Evolutionary conservation across 2,797 vertebrate genomes (phyloP).

Genomic region (Tamandua tetradactyla): DNA sequence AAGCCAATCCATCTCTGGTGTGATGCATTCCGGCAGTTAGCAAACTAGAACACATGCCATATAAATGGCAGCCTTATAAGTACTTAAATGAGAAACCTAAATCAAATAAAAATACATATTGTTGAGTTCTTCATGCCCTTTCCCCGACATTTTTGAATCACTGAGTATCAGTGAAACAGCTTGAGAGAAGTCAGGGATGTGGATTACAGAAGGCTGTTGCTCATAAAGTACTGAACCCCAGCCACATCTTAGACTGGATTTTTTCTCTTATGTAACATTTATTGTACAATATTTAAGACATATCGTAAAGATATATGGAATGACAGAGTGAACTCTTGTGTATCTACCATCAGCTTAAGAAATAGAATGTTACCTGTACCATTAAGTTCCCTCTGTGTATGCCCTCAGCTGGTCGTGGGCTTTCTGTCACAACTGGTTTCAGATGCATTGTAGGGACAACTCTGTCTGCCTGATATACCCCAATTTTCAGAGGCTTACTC

Average conservation of each 20-base stretch:
- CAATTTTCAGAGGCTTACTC: background rate
- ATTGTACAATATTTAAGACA: background rate
- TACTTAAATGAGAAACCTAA: background rate
- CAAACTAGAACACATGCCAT: no score
- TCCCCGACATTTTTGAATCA: background rate
- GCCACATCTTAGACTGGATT: background rate
- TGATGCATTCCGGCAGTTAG: no score
- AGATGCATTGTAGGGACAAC: slow-evolving; percentile 14
- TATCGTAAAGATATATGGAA: background rate
- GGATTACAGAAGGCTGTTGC: background rate
- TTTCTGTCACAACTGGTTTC: background rate
- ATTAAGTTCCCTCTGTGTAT: background rate
- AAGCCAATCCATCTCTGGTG: no score
- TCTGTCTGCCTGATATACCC: background rate
- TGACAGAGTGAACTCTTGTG: background rate
- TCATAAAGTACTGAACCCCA: background rate
- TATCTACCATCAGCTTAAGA: background rate
- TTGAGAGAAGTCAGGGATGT: background rate
- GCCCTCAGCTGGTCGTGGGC: background rate
- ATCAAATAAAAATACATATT: background rate
- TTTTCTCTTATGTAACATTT: slow-evolving; percentile 13
- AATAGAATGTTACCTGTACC: background rate
- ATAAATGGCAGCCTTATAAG: background rate
- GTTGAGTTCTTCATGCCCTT: background rate
- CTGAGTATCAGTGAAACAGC: background rate